A percentile compares a stretch with the other conserved stretches of the same genome.
Evolutionary conservation across 2,113 vertebrate species (phyloP).

Genomic region (Thinocorus orbignyianus): DNA sequence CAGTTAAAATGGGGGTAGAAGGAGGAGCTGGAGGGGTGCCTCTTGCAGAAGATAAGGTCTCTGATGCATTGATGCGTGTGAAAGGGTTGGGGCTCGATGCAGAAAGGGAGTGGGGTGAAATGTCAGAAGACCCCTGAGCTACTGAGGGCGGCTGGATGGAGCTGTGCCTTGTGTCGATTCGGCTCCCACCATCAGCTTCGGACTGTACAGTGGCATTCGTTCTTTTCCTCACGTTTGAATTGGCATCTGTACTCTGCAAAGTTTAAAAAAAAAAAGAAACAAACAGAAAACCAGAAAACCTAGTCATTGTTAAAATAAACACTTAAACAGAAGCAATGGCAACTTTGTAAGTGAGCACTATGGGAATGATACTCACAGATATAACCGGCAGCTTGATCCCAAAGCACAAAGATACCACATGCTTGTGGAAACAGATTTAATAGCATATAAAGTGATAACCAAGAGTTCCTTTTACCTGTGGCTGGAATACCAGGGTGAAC

Average conservation of each 20-base stretch:
- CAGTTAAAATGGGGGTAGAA: conserved; percentile 82
- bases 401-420: not conserved
- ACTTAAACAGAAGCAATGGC: not conserved
- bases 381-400: not conserved
- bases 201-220: conserved; percentile 82
- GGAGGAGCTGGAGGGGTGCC: conserved; percentile 78
- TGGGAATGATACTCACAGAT: not conserved
- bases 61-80: conserved; percentile 81
- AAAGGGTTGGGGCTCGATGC: conserved; percentile 89
- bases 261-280: conserved; percentile 1
- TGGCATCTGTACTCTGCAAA: conserved; percentile 85
- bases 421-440: not conserved
- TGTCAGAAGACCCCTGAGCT: conserved; percentile 76
- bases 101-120: conserved; percentile 75
- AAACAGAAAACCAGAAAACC: not conserved
- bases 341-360: not conserved
- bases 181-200: conserved; percentile 72
- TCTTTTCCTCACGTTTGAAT: conserved; percentile 92
- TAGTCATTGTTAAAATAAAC: not conserved
- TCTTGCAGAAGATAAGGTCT: conserved; percentile 81
- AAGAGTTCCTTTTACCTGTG: not conserved
- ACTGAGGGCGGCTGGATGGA: conserved; percentile 67
- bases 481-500: not conserved
- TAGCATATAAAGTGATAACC: not conserved
- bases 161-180: conserved; percentile 80